Base-by-base conservation (phyloP, 1,140 invertebrate species). In the Ceratitis capitata region DNA sequence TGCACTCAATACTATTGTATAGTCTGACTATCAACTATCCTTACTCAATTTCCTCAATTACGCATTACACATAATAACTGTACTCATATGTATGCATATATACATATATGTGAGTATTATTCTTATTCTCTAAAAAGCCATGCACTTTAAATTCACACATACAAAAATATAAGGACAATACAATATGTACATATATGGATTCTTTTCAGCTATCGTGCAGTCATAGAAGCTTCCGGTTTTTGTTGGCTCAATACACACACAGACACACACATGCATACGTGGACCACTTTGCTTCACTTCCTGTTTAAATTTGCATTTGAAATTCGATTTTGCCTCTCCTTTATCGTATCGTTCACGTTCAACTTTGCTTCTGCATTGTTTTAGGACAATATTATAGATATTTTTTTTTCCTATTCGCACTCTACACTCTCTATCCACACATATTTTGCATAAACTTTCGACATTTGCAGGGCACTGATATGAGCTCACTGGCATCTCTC, bases 251-350 rank as follows among this genome's bases (percentile, higher is more conserved):
- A 45, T n/a, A 26, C 39, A 74, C 32, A 78, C n/a, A 61, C 12
- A 47, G 19, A 56, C 51, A 56, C 4, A 56, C 29, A 14, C 26
- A 29, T 3, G 16, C 56, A 23, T n/a, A n/a, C n/a, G 6, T n/a
- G 9, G 42, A 2, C 39, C 39, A 78, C 69, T 78, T 78, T 78
- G 69, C 69, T 23, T 78, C 10, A 32, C 39, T 78, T 78, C 69
- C 69, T 78, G 69, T 78, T 78, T 78, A 78, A 78, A 78, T 78
- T 78, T 78, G 69, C 69, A 45, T 45, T 12, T 35, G 69, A 78
- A 78, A 78, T 78, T 78, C 69, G 69, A 78, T 78, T 78, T 78
- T n/a, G 69, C n/a, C n/a, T n/a, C 69, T 78, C 39, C 69, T 78
- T 78, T 78, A 78, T 78, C 42, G 69, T 78, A 78, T 78, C 42